Conservation (phyloP, 2,113 vertebrate genomes). For the Cisticola juncidis region DNA sequence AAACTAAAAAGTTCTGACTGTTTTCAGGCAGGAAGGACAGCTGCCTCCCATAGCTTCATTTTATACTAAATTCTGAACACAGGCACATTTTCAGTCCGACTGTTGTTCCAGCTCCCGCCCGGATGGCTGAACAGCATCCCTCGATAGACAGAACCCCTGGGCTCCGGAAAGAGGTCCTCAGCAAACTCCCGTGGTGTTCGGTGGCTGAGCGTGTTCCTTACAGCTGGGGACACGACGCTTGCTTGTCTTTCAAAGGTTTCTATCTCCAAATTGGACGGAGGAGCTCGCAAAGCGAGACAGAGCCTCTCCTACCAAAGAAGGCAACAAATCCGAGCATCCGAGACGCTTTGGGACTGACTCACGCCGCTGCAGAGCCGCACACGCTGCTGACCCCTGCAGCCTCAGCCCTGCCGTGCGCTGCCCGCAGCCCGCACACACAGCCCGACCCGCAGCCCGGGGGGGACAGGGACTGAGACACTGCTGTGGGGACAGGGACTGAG, state of each 20-base stretch:
- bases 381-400: constrained; percentile 9
- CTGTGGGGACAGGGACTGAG: too few relatives aligned
- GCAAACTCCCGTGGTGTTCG: accelerated
- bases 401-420: accelerated
- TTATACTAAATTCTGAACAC: neutral
- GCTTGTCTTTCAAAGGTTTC: neutral
- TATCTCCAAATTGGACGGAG: neutral
- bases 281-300: neutral
- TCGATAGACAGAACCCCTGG: neutral
- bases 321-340: neutral
- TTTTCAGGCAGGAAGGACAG: neutral
- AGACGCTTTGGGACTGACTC: accelerated
- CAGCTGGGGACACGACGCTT: neutral
- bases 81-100: neutral
- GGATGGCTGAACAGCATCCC: neutral
- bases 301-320: neutral
- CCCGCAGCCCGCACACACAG: too few relatives aligned
- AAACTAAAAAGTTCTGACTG: neutral
- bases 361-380: neutral
- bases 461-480: too few relatives aligned
- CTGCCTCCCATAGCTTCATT: neutral
- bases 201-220: accelerated
- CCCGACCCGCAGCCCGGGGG: too few relatives aligned
- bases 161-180: accelerated
- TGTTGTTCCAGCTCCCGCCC: accelerated